Evolutionary conservation across 2,113 vertebrate species (phyloP).

Genomic region (Sprattus sprattus): DNA sequence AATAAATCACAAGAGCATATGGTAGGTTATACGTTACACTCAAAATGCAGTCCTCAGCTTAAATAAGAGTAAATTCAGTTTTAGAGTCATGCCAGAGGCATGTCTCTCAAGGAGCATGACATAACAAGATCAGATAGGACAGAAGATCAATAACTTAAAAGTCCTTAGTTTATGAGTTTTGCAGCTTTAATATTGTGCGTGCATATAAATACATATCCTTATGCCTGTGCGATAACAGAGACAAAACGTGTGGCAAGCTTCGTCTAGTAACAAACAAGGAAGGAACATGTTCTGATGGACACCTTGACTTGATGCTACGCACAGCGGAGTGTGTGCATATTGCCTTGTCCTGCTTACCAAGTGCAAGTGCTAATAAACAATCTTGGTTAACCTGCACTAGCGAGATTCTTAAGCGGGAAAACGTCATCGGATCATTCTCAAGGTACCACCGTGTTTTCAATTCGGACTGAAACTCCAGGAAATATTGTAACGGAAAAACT

Average conservation of each 20-base stretch:
- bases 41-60: conserved; percentile 48
- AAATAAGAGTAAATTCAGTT: conserved; percentile 47
- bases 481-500: background rate
- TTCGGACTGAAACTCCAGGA: background rate
- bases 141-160: conserved; percentile 47
- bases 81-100: conserved; percentile 61
- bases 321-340: conserved; percentile 19
- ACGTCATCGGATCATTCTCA: background rate
- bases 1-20: conserved; percentile 16
- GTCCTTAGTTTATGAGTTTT: conserved; percentile 30
- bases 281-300: background rate
- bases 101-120: conserved; percentile 32
- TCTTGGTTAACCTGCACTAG: conserved; percentile 38
- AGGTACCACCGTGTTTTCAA: background rate
- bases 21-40: conserved; percentile 31
- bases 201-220: conserved; percentile 57
- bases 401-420: background rate
- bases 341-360: conserved; percentile 36
- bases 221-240: conserved; percentile 48
- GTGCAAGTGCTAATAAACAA: conserved; percentile 17
- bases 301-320: conserved; percentile 2
- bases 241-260: conserved; percentile 33
- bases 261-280: background rate
- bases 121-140: conserved; percentile 43
- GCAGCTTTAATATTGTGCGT: conserved; percentile 60